Base-by-base conservation (phyloP, 2,888 invertebrate species). In the Luffia ferchaultella region DNA sequence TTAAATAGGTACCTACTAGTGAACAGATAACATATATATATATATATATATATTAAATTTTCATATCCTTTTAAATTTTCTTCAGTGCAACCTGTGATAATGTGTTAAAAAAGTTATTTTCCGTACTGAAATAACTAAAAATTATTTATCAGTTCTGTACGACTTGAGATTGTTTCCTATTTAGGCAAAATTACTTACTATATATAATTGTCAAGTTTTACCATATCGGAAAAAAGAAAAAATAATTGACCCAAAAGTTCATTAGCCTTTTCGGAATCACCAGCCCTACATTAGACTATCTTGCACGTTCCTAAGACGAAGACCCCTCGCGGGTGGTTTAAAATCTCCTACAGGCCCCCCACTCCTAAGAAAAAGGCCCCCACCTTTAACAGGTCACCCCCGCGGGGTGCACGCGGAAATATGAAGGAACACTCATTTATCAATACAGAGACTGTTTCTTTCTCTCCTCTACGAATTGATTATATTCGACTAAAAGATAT, bases 381-480 rank as follows among this genome's bases (percentile, higher is more conserved):
- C 45, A 18, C 30, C 49, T 7, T 18, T 2, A 20, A 3, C 41
- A n/a, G 2, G 18, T 20, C 50, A 16, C 16, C 49, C 45, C 41
- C n/a, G 40, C 18, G 50, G 48, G 46, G 44, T 49, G 56, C 57
- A 73, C 73, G 73, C 77, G 80, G 79, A 82, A 82, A 82, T 82
- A 82, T 82, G 82, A 82, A 79, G 80, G 80, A 73, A 76, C 63
- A 61, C 80, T 82, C 82, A 83, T 83, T 83, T 83, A 83, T 83
- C 83, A 83, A 83, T 83, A 83, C 79, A 77, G 61, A 62, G 61
- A 50, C 72, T 68, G 76, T 80, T 79, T 80, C 82, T 83, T 83
- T 82, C 82, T 83, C 82, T 82, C 77, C 70, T 65, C 70, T 74
- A 75, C 76, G 82, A 82, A 83, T 82, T 83, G 82, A 83, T 83